Base-by-base conservation (phyloP, 2,888 invertebrate species). In the Euproctis similis region DNA sequence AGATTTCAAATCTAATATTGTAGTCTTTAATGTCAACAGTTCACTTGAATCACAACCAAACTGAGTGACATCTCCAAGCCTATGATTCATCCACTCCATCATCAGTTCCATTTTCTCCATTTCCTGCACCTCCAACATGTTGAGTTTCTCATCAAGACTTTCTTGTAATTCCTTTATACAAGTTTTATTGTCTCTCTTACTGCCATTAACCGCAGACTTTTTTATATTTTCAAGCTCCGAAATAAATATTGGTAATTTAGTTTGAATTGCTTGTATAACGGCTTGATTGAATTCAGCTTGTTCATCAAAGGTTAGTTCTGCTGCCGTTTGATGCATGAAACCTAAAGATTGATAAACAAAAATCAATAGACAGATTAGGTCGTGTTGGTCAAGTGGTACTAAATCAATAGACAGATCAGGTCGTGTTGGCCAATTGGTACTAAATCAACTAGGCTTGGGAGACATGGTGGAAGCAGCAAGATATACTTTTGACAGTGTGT, bases 51-150 rank as follows among this genome's bases (percentile, higher is more conserved):
- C 52, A 18, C 63, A 55, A 32, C 59, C 70, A 31, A 73, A 80
- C 24, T 52, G 60, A 0, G 67, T 56, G 0, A 75, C 71, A 28
- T 78, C 68, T 1, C 57, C 47, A 4, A 78, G 37, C 12, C 74
- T 53, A 30, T 76, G 72, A 28, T 80, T 72, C 2, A 82, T 57
- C 85, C 85, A 85, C 34, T 82, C 72, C 69, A 76, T 72, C 78
- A 84, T 77, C 22, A 82, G 39, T 25, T 76, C 75, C 2, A 74
- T 69, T 29, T 78, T 78, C 45, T 82, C 75, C 53, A 52, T 64
- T 42, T 82, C 81, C 36, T 81, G 82, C 24, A 74, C 67, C 26
- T 70, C 59, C 4, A 84, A 53, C 2, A 52, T 66, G 17, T 60
- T 59, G 8, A 82, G 28, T 36, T 81, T 80, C 4, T 69, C 60